phyloP scores from a whole-genome alignment of 92 coral and sea anemone genomes.

The Siderastrea radians region DNA sequence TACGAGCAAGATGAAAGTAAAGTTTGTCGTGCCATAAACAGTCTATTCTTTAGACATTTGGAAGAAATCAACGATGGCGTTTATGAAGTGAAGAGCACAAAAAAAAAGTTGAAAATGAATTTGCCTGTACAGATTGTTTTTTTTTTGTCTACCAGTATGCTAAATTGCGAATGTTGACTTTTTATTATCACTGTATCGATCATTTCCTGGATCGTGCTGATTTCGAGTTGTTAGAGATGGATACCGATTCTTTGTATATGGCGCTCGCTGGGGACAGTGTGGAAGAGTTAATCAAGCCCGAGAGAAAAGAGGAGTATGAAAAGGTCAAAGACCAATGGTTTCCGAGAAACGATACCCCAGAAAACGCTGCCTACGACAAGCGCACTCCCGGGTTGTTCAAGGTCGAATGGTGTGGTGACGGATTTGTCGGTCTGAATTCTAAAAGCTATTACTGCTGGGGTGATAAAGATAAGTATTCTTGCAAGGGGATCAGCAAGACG shows the following conservation, averaged over 20 bases:
- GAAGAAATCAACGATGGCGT: background rate
- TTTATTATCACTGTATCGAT: background rate
- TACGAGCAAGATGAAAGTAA: background rate
- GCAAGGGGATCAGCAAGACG: slow-evolving; percentile 14
- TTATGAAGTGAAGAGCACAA: background rate
- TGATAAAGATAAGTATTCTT: background rate
- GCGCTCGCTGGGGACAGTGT: too few species aligned
- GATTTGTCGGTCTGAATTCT: background rate
- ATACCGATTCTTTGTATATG: too few species aligned
- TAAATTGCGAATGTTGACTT: background rate
- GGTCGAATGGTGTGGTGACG: slow-evolving; percentile 14
- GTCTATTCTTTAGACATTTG: background rate
- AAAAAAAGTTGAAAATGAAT: background rate
- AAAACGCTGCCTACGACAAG: background rate
- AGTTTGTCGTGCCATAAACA: background rate
- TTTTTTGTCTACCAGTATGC: too few species aligned
- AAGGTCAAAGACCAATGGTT: background rate
- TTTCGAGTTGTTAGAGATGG: too few species aligned
- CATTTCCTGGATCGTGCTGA: too few species aligned
- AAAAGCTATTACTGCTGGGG: slow-evolving; percentile 30
- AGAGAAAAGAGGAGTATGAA: background rate
- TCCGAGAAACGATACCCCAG: background rate
- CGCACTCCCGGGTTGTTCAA: background rate
- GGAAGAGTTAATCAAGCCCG: too few species aligned
- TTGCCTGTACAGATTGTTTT: background rate